phyloP scores from a whole-genome alignment of 1,140 invertebrate species.

The Antheraea pernyi region DNA sequence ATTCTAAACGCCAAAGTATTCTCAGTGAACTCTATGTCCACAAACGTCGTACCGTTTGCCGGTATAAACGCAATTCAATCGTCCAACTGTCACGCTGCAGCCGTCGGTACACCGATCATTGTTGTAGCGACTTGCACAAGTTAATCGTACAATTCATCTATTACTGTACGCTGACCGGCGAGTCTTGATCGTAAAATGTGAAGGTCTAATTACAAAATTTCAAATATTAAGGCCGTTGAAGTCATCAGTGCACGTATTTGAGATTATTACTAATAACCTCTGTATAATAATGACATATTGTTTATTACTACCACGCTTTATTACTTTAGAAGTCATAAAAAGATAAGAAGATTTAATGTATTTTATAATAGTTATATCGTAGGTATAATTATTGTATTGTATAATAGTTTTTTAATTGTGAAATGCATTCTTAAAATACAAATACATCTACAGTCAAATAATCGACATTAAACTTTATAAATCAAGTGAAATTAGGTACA shows the following conservation, averaged over 20 bases:
- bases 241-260: not conserved
- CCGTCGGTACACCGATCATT: not conserved
- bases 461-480: no score
- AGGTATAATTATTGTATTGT: no score
- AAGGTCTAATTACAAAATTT: conserved; percentile 1
- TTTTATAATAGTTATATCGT: no score
- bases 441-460: no score
- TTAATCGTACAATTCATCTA: conserved; percentile 1
- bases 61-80: not conserved
- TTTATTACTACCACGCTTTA: not conserved
- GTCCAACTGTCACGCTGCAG: not conserved
- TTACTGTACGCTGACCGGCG: not conserved
- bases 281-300: not conserved
- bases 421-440: no score
- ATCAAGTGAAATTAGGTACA: no score
- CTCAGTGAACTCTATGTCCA: not conserved
- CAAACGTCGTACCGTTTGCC: not conserved
- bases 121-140: not conserved
- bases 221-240: not conserved
- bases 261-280: not conserved
- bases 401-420: no score
- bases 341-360: not conserved
- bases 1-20: not conserved
- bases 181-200: not conserved
- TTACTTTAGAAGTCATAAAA: not conserved